Evolutionary conservation across 2,113 vertebrate genomes (phyloP), one percentile per base, ranked within the genome.

Genomic region (Clarias magur): DNA sequence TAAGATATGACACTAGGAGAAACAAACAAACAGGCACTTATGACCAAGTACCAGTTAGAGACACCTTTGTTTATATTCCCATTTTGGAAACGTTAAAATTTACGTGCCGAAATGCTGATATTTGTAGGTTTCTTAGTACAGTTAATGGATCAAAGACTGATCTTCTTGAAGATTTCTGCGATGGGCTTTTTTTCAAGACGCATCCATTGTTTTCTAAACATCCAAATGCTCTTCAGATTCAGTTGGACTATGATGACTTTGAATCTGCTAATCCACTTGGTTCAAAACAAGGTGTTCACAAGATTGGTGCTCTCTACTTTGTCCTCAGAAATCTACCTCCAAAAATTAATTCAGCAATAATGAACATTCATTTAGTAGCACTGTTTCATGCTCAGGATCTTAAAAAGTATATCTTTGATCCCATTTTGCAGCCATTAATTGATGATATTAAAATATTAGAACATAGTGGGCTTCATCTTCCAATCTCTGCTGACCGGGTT

Each of bases 191-290:
- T 30, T 89, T 83, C 30, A 87, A 89, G 62, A 42, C 19, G 3
- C 84, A 91, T 63, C 82, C 83, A 73, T 87, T 88, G 42, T 91
- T 91, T 54, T 85, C 81, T 11, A 88, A 87, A 88, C 60, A 83
- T 42, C 21, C 6, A 8, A 88, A 2, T 62, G 19, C 84, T 72
- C 85, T 88, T 67, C 86, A 90, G 65, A 89, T 91, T 60, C 84
- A 90, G 27, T 2, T n/a, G 6, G n/a, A n/a, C 15, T 65, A 17
- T n/a, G 63, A 65, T 65, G 25, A n/a, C 6, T n/a, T 65, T 65
- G 25, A 65, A 12, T n/a, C 63, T 12, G 63, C 63, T 17, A 65
- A 65, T 12, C 63, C 63, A 8, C 0, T 65, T 3, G 2, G 10
- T 25, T n/a, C 63, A 17, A 88, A 90, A 86, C 34, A 27, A 11